A percentile compares a stretch with the other conserved stretches of the same genome.
These are phyloP conservation scores for Trachurus trachurus DNA, from an alignment of 2,797 vertebrate genomes.

Conservation along the genomic window DNA sequence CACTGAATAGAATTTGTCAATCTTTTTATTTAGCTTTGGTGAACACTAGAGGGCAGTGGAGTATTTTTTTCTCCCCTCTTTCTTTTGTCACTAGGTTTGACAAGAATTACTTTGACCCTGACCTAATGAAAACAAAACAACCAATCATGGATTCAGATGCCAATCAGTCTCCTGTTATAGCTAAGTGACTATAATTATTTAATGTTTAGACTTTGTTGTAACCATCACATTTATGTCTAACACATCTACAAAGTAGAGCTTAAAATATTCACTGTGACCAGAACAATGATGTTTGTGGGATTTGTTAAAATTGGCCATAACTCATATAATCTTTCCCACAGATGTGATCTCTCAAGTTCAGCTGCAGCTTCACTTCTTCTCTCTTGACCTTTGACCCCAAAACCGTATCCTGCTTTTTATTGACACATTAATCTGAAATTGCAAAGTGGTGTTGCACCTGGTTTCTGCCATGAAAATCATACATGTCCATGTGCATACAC, in stretches of 20 bases:
- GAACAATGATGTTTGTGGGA: not conserved
- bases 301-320: not conserved
- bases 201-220: not conserved
- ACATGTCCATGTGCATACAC: not conserved
- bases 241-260: not conserved
- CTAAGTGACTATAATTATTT: not conserved
- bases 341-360: not conserved
- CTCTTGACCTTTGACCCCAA: conserved; percentile 52
- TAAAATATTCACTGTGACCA: not conserved
- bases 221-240: not conserved
- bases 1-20: not conserved
- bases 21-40: not conserved
- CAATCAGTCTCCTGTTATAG: not conserved
- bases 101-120: not conserved
- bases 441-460: conserved; percentile 16
- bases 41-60: conserved; percentile 64
- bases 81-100: not conserved
- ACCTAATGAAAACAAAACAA: not conserved
- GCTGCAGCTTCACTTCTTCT: not conserved
- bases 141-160: not conserved
- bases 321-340: not conserved
- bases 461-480: conserved; percentile 13
- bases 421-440: conserved; percentile 34
- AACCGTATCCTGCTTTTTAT: conserved; percentile 8
- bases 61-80: not conserved